phyloP scores from a whole-genome alignment of 2,888 invertebrate genomes.

The Erebia aethiops region DNA sequence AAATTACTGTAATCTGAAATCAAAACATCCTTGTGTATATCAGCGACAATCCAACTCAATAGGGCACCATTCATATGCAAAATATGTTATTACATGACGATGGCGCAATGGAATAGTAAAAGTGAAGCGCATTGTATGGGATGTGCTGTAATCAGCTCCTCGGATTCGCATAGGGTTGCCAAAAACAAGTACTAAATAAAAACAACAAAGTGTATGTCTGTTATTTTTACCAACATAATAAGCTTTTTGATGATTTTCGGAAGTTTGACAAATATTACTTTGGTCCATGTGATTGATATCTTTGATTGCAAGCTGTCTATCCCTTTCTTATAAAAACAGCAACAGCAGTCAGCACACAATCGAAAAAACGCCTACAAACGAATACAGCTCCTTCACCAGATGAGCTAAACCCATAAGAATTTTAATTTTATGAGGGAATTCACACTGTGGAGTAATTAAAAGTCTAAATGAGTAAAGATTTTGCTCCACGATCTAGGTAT shows the following conservation, averaged over 20 bases:
- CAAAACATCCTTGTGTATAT: slow-evolving; percentile 13
- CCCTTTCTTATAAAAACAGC: too few species aligned
- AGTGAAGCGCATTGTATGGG: slow-evolving; percentile 59
- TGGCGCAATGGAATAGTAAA: slow-evolving; percentile 62
- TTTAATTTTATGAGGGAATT: too few species aligned
- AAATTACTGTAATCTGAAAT: slow-evolving; percentile 12
- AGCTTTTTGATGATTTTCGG: background rate
- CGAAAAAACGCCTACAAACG: too few species aligned
- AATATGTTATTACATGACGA: slow-evolving; percentile 36
- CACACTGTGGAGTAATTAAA: too few species aligned
- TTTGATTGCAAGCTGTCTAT: too few species aligned
- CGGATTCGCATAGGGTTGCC: slow-evolving; percentile 7
- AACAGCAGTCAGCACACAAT: too few species aligned
- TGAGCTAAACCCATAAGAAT: too few species aligned
- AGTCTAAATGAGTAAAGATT: too few species aligned
- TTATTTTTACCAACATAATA: too few species aligned
- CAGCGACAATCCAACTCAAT: slow-evolving; percentile 27
- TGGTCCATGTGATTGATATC: background rate
- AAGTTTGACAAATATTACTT: background rate
- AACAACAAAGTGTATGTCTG: too few species aligned
- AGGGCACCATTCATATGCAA: slow-evolving; percentile 38
- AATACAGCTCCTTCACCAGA: too few species aligned
- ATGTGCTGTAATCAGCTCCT: slow-evolving; percentile 56
- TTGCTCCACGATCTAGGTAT: too few species aligned
- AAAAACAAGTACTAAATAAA: background rate